A percentile compares a stretch with the other conserved stretches of the same genome.
Conservation (phyloP, 2,888 invertebrate genomes). For the Sycophila texana region DNA sequence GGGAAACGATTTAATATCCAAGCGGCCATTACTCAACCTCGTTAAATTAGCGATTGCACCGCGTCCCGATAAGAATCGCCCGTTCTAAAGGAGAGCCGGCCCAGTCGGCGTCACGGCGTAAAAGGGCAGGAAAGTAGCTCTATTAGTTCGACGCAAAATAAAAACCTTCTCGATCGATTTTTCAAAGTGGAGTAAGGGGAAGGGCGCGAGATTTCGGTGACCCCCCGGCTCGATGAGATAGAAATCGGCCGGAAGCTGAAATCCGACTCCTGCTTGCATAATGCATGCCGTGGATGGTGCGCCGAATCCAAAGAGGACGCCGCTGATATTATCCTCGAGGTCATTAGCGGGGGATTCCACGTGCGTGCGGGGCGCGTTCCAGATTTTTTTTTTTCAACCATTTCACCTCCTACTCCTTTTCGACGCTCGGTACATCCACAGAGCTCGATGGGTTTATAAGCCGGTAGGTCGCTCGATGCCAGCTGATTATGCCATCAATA, state of each 20-base stretch:
- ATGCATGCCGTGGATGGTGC: constrained; percentile 16
- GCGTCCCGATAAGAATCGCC: constrained; percentile 11
- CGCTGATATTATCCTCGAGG: constrained; percentile 9
- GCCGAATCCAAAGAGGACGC: constrained; percentile 7
- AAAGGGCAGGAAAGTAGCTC: constrained; percentile 4
- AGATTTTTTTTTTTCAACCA: not conserved
- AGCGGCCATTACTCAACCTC: constrained; percentile 23
- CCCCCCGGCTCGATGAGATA: not conserved
- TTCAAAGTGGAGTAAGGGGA: not conserved
- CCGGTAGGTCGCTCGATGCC: constrained; percentile 10
- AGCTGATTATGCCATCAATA: constrained; percentile 45
- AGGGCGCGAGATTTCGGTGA: no score
- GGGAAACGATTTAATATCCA: constrained; percentile 34
- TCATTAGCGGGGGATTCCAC: constrained; percentile 27
- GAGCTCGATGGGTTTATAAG: not conserved
- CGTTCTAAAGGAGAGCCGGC: not conserved
- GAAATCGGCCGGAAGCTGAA: constrained; percentile 18
- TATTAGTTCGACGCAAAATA: constrained; percentile 27
- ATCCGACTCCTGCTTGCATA: constrained; percentile 24
- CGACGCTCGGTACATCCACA: no score
- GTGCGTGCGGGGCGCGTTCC: not conserved
- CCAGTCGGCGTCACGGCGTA: no score
- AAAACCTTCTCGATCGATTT: constrained; percentile 12
- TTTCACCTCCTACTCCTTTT: not conserved
- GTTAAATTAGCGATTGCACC: constrained; percentile 26